Base-by-base conservation (phyloP, 2,797 vertebrate genomes). In the Enteromius afrohamiltoni region DNA sequence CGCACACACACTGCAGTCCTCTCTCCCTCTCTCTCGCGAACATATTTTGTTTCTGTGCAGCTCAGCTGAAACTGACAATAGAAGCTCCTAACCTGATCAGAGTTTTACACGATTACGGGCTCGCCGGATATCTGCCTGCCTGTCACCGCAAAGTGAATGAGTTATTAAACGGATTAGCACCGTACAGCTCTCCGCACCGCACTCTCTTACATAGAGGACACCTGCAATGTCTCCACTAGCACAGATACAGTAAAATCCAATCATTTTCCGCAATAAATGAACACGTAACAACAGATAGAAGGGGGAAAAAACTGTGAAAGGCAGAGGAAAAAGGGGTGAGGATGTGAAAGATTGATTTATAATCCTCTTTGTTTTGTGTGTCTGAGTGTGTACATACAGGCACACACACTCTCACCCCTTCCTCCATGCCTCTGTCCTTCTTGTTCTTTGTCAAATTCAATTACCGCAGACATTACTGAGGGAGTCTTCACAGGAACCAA, bases 391-490 rank as follows among this genome's bases (percentile, higher is more conserved):
- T 53, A 67, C 1, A 34, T 65, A 80, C 71, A 55, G 51, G 69
- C 60, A n/a, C 55, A 29, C 65, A 34, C 78, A 42, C 76, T 49
- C 79, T 45, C 77, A 71, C 65, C 42, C 29, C 77, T 74, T 55
- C 11, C 31, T 64, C 55, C 31, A 73, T 73, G 71, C 42, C 73
- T 6, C 67, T 80, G 77, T 82, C 79, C 79, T 76, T 55, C 86
- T 89, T 91, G 87, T 86, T 88, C 88, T 90, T 89, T 89, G 89
- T 92, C 89, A 91, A 92, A 92, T 93, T 93, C 82, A 94, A 92
- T 94, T 92, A 94, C 79, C n/a, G 83, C 87, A 83, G 79, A 90
- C 91, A 90, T 91, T 88, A 92, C 89, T 91, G 87, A 90, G 89
- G 87, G 85, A 91, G 91, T 92, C 85, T 89, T 85, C 87, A 90